Evolutionary conservation across 2,797 vertebrate species (phyloP), one percentile per base, ranked within the genome.

Genomic region (Coluber constrictor): DNA sequence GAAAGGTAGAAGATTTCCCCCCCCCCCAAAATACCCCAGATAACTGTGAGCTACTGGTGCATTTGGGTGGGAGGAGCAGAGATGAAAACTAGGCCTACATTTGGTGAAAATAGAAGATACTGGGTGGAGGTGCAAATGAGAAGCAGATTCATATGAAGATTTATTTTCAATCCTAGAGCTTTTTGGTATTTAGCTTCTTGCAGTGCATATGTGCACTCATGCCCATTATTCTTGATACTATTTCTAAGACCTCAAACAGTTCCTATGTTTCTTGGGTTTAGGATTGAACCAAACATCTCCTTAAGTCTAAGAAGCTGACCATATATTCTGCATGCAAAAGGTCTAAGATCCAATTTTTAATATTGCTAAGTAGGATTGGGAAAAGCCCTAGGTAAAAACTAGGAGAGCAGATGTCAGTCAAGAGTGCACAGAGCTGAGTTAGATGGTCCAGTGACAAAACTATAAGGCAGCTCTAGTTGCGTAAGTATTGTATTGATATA

Each of bases 1-100:
- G 70, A 83, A 83, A 47, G 37, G 11, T 79, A 3, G 70, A 79
- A 3, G 5, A 6, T 74, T 8, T 0, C 3, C 0, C 1, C 8
- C 8, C 3, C 0, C 0, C 1, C 70, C 7, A 11, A 74, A 2
- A n/a, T 9, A 66, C 16, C 8, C 16, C 7, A 3, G 32, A 16
- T 37, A 43, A 43, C 18, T 83, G 37, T 83, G 74, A 83, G 3
- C 37, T 83, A 25, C 18, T 43, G 37, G 37, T 47, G 20, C 37
- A 23, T 83, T 47, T 83, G 20, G 20, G 20, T 83, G 20, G 74
- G 74, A 83, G 37, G 20, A 83, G 18, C 4, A 79, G 37, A 23
- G 43, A 43, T 83, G 20, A 83, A 83, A 20, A 83, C 20, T 83
- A 43, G 37, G 20, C 9, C 20, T 43, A 83, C 20, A 79, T 83